Base-by-base conservation (phyloP, 30 jellyfish, hydroid and myxozoan species). In the Aurelia sp. region DNA sequence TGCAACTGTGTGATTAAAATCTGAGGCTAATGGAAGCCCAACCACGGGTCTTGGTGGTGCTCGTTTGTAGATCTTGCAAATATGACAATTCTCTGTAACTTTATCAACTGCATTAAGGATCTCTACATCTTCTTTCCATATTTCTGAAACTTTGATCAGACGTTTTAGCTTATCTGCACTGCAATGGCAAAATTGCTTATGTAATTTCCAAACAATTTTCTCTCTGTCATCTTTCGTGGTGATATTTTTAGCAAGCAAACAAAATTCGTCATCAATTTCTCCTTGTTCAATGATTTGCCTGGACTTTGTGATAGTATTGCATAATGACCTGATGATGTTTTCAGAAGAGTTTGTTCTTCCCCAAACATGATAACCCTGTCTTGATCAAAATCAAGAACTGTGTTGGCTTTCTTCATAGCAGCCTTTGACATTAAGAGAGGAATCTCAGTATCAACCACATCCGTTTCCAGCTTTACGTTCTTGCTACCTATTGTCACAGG, bases 361-460 rank as follows among this genome's bases (percentile, higher is more conserved):
- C 91, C 77, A 81, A 81, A 78, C 91, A 81, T 64, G 40, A 40
- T 30, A 16, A 59, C 74, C 61, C 24, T 81, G 35, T 81, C 78
- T 50, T 81, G 52, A 50, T 81, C 74, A 67, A 81, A 81, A 67
- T 81, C 91, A 50, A 81, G 75, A 33, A 44, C 58, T 15, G 91
- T 81, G 52, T 22, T 16, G 52, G 91, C 44, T 27, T 81, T 81
- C 61, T 67, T 81, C 91, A 81, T 81, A 7, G 91, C 91, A 48
- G 48, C 58, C 50, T 81, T 81, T n/a, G 75, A 64, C 63, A 81
- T 21, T 24, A 67, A 67, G 19, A 81, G 74, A 20, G 91, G 91
- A 48, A 81, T 81, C 41, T 81, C 91, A 64, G 73, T 48, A 40
- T 81, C 91, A 72, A 52, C 88, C 52, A 83, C 93, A 83, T 83